phyloP scores from a whole-genome alignment of 1,140 invertebrate species.

The Lamellibrachia luymesi region DNA sequence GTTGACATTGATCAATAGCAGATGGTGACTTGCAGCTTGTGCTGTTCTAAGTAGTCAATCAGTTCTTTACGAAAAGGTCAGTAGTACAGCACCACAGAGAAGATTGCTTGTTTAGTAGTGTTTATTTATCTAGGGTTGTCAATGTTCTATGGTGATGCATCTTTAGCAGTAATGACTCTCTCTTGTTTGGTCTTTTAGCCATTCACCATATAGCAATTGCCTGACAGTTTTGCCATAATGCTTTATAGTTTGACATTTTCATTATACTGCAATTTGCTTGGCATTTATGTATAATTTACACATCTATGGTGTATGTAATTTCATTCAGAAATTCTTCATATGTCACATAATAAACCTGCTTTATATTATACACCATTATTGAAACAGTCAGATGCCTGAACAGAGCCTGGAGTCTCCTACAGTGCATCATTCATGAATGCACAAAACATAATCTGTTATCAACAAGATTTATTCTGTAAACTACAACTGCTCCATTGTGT shows the following conservation, averaged over 20 bases:
- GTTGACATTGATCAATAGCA: not conserved
- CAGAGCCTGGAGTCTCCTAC: not conserved
- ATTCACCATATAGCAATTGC: not conserved
- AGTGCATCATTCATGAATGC: not conserved
- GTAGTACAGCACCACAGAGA: not conserved
- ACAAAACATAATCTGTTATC: not conserved
- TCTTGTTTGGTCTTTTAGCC: not conserved
- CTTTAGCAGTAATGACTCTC: not conserved
- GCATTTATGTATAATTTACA: too few species aligned
- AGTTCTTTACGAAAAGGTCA: not conserved
- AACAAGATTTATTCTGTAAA: not conserved
- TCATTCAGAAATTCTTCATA: too few species aligned
- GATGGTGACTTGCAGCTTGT: too few species aligned
- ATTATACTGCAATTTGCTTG: too few species aligned
- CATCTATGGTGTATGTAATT: too few species aligned
- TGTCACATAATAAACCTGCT: too few species aligned
- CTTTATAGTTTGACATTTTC: too few species aligned
- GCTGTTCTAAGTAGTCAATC: not conserved
- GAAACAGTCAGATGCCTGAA: too few species aligned
- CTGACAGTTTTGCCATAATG: not conserved
- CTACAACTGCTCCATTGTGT: not conserved
- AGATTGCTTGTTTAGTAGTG: not conserved
- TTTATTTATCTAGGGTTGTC: not conserved
- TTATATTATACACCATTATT: too few species aligned
- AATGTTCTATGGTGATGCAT: not conserved